Percentiles rank a stretch among this genome's conserved stretches.
These are phyloP conservation scores for Gephyroberyx darwinii DNA, from an alignment of 2,797 vertebrate genomes.

Conservation along the genomic window DNA sequence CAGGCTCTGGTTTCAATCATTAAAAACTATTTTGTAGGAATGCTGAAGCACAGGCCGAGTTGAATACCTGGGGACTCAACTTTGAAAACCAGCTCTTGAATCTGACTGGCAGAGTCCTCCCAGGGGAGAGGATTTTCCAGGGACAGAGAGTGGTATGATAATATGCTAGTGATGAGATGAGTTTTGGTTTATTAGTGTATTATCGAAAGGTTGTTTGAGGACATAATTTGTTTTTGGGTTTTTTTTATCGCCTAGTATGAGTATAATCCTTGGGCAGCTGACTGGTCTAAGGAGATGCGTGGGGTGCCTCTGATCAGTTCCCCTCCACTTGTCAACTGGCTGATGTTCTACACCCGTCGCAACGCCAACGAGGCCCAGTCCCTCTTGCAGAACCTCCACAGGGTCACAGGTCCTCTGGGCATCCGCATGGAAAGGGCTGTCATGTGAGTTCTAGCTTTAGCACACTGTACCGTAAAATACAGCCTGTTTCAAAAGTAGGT, in stretches of 20 bases:
- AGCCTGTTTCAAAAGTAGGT: no score
- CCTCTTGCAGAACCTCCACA: constrained; percentile 85
- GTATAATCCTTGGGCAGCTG: constrained; percentile 85
- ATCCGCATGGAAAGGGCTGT: constrained; percentile 82
- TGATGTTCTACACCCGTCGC: constrained; percentile 84
- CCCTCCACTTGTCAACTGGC: constrained; percentile 87
- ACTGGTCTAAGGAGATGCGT: constrained; percentile 92
- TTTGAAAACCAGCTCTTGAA: constrained; percentile 88
- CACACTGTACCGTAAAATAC: neutral
- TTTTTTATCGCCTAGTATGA: constrained; percentile 79
- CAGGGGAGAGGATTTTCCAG: constrained; percentile 89
- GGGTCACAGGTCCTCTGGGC: constrained; percentile 86
- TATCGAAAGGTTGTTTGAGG: no score
- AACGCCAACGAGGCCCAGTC: constrained; percentile 82
- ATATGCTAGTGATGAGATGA: neutral
- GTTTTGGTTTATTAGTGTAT: neutral
- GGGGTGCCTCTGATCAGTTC: constrained; percentile 82
- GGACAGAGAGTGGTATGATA: constrained; percentile 79
- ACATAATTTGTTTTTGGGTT: neutral
- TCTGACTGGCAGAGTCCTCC: constrained; percentile 87
- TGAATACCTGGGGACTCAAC: constrained; percentile 89
- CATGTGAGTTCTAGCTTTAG: constrained; percentile 81
- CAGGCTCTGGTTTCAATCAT: constrained; percentile 19
- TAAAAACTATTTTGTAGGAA: constrained; percentile 77
- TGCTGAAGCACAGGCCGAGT: constrained; percentile 84